These are phyloP conservation scores for Xenentodon cancila DNA, from an alignment of 2,797 vertebrate genomes.

Conservation along the genomic window DNA sequence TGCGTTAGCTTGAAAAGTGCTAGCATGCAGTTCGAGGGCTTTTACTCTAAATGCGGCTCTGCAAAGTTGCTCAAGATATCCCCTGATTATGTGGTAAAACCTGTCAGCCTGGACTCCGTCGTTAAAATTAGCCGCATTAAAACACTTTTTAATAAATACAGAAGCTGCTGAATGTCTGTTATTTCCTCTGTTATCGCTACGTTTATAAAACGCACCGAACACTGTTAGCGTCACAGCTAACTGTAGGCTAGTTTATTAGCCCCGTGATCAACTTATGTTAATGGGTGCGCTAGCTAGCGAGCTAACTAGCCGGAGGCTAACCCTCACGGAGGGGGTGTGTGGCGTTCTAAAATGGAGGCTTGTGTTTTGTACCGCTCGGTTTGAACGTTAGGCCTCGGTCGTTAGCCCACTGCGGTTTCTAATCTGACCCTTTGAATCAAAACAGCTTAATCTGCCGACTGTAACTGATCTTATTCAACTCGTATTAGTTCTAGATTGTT, in stretches of 20 bases:
- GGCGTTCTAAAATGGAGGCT: slow-evolving; percentile 85
- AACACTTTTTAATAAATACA: no score
- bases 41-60: slow-evolving; percentile 43
- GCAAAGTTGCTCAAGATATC: slow-evolving; percentile 5
- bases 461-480: rapidly evolving
- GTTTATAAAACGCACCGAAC: slow-evolving; percentile 2
- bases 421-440: background rate
- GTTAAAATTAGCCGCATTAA: no score
- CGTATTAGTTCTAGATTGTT: background rate
- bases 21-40: slow-evolving; percentile 60
- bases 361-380: slow-evolving; percentile 75
- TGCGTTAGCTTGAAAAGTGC: slow-evolving; percentile 8
- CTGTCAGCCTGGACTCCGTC: background rate
- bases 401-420: background rate
- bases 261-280: slow-evolving; percentile 19
- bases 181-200: background rate
- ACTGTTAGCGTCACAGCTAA: slow-evolving; percentile 30
- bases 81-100: background rate
- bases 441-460: background rate
- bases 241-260: slow-evolving; percentile 47
- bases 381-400: slow-evolving; percentile 46
- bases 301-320: slow-evolving; percentile 60
- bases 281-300: slow-evolving; percentile 56
- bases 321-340: slow-evolving; percentile 79
- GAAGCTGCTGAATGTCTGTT: background rate